Evolutionary conservation across 2,888 invertebrate genomes (phyloP).

Genomic region (Tricholauxania praeusta): DNA sequence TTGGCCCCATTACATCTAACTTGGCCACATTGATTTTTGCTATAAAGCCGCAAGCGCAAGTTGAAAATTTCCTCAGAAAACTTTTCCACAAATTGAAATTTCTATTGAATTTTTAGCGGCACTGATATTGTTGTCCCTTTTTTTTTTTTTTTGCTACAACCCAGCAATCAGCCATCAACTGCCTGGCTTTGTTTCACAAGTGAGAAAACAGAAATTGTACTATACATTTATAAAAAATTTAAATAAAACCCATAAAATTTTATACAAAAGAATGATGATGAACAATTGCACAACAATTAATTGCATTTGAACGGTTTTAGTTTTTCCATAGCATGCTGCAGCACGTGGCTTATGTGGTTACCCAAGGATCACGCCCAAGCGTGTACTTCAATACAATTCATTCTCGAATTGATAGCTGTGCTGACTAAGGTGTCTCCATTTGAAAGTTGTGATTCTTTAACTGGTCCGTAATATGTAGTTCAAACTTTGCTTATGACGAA

Average conservation of each 20-base stretch:
- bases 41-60: conserved; percentile 7
- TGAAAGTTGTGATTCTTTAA: too few species aligned
- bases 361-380: too few species aligned
- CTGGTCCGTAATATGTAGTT: too few species aligned
- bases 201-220: too few species aligned
- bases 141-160: not conserved
- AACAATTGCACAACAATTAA: conserved; percentile 23
- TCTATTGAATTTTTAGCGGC: not conserved
- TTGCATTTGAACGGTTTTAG: conserved; percentile 19
- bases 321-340: too few species aligned
- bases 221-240: too few species aligned
- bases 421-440: too few species aligned
- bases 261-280: not conserved
- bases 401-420: too few species aligned
- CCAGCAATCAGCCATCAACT: not conserved
- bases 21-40: not conserved
- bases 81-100: conserved; percentile 17
- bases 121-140: not conserved
- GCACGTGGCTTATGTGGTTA: too few species aligned
- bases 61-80: not conserved
- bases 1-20: not conserved
- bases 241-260: too few species aligned
- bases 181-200: not conserved
- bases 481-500: too few species aligned
- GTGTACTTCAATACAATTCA: too few species aligned